Evolutionary conservation across 2,113 vertebrate genomes (phyloP).

Genomic region (Zootoca vivipara): DNA sequence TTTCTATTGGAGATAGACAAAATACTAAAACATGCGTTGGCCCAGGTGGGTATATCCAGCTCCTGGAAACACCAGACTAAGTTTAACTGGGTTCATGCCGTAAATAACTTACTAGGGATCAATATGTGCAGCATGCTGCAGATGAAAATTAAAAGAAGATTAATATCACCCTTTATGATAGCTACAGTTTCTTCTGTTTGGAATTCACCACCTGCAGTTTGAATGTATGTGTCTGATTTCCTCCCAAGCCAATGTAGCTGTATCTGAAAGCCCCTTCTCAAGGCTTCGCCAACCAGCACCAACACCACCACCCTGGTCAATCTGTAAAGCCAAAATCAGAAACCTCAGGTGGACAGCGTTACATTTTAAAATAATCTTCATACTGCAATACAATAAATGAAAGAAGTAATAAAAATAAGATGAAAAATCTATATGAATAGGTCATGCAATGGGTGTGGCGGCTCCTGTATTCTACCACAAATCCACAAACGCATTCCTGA

Average conservation of each 20-base stretch:
- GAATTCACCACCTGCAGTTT: not conserved
- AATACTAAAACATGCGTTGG: slow-evolving; percentile 20
- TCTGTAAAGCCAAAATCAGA: not conserved
- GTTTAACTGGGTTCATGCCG: slow-evolving; percentile 23
- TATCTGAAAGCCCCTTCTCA: not conserved
- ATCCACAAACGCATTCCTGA: too few relatives aligned
- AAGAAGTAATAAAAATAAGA: too few relatives aligned
- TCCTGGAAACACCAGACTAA: slow-evolving; percentile 22
- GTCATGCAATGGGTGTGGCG: too few relatives aligned
- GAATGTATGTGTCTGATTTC: not conserved
- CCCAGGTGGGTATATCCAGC: slow-evolving; percentile 15
- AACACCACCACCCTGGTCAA: not conserved
- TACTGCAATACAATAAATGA: too few relatives aligned
- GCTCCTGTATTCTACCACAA: too few relatives aligned
- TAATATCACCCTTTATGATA: not conserved
- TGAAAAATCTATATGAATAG: too few relatives aligned
- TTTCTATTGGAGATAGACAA: slow-evolving; percentile 42
- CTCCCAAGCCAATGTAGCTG: not conserved
- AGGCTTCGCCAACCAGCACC: not conserved
- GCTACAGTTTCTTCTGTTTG: not conserved
- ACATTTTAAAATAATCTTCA: too few relatives aligned
- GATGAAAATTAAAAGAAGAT: not conserved
- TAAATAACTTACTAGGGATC: slow-evolving; percentile 28
- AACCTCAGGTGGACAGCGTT: not conserved
- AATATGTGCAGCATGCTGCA: slow-evolving; percentile 4